Conservation (phyloP, 2,797 vertebrate genomes). For the Coregonus ussuriensis region DNA sequence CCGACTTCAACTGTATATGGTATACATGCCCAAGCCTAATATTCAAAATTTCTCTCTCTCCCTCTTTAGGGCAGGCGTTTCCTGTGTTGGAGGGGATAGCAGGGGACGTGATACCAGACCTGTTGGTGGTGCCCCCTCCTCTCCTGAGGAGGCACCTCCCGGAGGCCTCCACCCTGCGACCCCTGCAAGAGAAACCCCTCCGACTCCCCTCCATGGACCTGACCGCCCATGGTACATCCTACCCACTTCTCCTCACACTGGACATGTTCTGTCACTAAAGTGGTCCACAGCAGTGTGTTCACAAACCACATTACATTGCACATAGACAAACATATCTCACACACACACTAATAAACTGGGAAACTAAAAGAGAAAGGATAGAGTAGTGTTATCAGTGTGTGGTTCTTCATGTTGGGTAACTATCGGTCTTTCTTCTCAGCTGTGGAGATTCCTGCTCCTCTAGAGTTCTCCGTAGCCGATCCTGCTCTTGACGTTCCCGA, state of each 20-base stretch:
- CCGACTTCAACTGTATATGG: no score
- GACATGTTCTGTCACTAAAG: background rate
- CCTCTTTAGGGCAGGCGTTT: slow-evolving; percentile 49
- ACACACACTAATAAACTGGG: background rate
- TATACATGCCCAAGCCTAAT: no score
- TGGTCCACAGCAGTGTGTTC: background rate
- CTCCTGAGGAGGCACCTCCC: slow-evolving; percentile 67
- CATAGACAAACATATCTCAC: background rate
- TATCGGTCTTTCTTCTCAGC: background rate
- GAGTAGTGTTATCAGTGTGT: background rate
- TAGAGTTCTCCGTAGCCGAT: slow-evolving; percentile 43
- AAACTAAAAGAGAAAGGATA: background rate
- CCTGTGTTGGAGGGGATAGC: slow-evolving; percentile 33
- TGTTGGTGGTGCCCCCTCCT: slow-evolving; percentile 53
- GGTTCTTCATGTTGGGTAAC: background rate
- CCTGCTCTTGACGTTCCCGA: slow-evolving; percentile 22
- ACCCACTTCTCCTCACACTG: background rate
- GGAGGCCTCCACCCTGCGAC: slow-evolving; percentile 53
- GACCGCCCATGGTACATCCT: slow-evolving; percentile 18
- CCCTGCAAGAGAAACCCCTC: slow-evolving; percentile 72
- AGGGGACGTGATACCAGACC: slow-evolving; percentile 10
- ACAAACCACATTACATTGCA: background rate
- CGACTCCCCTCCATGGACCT: slow-evolving; percentile 59
- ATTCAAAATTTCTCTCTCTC: background rate
- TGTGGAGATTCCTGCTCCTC: slow-evolving; percentile 38